These are phyloP conservation scores for Danio kyathit DNA, from an alignment of 2,797 vertebrate species.

Conservation along the genomic window DNA sequence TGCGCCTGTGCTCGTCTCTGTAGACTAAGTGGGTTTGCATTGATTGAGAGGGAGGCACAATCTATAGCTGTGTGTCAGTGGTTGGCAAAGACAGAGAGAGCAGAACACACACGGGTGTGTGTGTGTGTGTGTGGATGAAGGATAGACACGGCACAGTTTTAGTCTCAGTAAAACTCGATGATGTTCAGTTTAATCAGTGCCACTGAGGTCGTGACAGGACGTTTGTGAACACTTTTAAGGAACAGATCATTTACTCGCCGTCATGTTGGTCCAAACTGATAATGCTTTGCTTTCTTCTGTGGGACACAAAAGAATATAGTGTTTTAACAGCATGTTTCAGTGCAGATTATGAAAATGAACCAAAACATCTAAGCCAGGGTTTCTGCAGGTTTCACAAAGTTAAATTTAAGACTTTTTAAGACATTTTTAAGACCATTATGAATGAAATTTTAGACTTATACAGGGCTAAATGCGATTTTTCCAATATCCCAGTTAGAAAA, in stretches of 20 bases:
- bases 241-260: not conserved
- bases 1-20: conserved; percentile 47
- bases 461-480: too few species aligned
- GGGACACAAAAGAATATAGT: not conserved
- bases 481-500: too few species aligned
- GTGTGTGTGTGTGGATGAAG: not conserved
- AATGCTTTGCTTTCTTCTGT: not conserved
- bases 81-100: conserved; percentile 25
- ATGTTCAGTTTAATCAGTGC: conserved; percentile 25
- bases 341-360: not conserved
- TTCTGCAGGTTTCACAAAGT: too few species aligned
- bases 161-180: conserved; percentile 57
- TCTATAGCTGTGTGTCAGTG: conserved; percentile 50
- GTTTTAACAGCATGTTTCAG: not conserved
- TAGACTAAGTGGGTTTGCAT: conserved; percentile 62
- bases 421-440: too few species aligned
- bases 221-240: conserved; percentile 4
- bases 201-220: not conserved
- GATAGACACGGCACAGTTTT: not conserved
- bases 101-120: conserved; percentile 6
- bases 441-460: too few species aligned
- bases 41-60: conserved; percentile 55
- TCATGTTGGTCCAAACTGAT: not conserved
- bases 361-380: not conserved
- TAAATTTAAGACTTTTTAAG: too few species aligned